A percentile compares a stretch with the other conserved stretches of the same genome.
Evolutionary conservation across 2,888 invertebrate species (phyloP).

Genomic region (Habrosyne pyritoides): DNA sequence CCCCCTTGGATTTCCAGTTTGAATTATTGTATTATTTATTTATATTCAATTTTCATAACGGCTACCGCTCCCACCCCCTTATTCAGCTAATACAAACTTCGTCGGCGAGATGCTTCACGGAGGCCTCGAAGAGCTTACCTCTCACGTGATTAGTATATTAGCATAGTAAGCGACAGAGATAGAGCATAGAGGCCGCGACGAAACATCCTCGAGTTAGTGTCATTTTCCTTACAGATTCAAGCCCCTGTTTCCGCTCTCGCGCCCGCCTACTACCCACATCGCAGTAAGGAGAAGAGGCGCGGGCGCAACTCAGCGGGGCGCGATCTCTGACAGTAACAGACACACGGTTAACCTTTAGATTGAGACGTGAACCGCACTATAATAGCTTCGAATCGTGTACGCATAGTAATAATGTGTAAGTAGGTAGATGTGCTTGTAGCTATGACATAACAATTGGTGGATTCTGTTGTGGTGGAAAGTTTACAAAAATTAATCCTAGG

Average conservation of each 20-base stretch:
- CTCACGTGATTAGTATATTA: too few relatives aligned
- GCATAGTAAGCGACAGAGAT: too few relatives aligned
- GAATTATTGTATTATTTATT: too few relatives aligned
- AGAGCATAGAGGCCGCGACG: too few relatives aligned
- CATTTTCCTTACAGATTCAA: background rate
- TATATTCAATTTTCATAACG: too few relatives aligned
- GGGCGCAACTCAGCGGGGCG: conserved; percentile 76
- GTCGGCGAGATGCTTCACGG: too few relatives aligned
- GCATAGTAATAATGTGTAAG: conserved; percentile 47
- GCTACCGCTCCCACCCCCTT: too few relatives aligned
- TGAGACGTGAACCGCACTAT: conserved; percentile 80
- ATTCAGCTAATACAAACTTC: too few relatives aligned
- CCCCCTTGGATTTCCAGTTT: too few relatives aligned
- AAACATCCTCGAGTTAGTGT: too few relatives aligned
- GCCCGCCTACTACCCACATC: conserved; percentile 24
- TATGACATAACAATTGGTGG: background rate
- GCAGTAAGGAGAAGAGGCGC: conserved; percentile 41
- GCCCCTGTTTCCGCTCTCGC: conserved; percentile 11
- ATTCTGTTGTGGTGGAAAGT: background rate
- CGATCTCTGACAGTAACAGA: conserved; percentile 80
- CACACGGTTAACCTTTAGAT: conserved; percentile 82
- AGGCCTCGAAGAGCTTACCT: too few relatives aligned
- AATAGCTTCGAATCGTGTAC: conserved; percentile 60
- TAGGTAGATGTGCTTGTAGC: conserved; percentile 20
- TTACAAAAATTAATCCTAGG: too few relatives aligned